phyloP scores from a whole-genome alignment of 2,797 vertebrate genomes.

The Bradypodion ventrale region DNA sequence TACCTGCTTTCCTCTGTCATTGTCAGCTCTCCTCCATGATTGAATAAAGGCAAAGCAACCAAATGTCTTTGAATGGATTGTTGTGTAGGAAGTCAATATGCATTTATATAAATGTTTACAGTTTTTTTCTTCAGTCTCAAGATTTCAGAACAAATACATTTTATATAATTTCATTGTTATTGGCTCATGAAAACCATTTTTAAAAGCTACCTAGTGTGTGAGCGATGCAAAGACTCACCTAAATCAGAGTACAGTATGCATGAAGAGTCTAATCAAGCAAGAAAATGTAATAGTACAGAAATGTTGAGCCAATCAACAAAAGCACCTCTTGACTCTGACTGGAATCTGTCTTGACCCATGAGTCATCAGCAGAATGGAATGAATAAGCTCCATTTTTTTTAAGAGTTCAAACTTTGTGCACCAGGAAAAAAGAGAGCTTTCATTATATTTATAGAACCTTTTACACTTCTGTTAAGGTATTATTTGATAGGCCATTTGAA shows the following conservation, averaged over 20 bases:
- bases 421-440: background rate
- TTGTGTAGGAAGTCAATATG: background rate
- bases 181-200: constrained; percentile 29
- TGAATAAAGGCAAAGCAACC: constrained; percentile 18
- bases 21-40: constrained; percentile 7
- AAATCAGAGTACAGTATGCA: background rate
- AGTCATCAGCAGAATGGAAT: constrained; percentile 17
- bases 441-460: constrained; percentile 20
- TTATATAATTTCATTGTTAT: background rate
- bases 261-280: constrained; percentile 16
- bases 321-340: constrained; percentile 1
- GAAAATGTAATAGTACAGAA: background rate
- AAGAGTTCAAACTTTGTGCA: background rate
- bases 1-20: constrained; percentile 24
- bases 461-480: constrained; percentile 22
- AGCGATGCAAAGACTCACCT: background rate
- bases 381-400: constrained; percentile 6
- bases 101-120: constrained; percentile 29
- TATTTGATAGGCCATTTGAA: constrained; percentile 33
- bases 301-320: constrained; percentile 25
- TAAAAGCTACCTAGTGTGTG: constrained; percentile 12
- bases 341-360: background rate
- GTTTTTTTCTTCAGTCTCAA: constrained; percentile 33
- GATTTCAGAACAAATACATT: constrained; percentile 16
- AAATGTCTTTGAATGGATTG: constrained; percentile 42